These are phyloP conservation scores for Zaprionus lachaisei DNA, from an alignment of 1,140 invertebrate genomes.

Conservation along the genomic window DNA sequence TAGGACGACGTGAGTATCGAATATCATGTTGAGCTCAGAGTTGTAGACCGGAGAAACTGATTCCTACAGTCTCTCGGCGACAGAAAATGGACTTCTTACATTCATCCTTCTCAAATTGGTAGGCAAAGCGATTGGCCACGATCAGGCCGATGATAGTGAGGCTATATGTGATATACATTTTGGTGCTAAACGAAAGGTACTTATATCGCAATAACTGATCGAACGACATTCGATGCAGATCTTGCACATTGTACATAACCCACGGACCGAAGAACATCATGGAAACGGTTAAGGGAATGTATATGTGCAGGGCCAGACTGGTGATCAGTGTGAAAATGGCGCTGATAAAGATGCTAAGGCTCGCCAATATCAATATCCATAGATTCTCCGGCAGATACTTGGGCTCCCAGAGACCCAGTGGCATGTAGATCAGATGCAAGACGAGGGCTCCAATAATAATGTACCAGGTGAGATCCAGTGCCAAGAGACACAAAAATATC, in stretches of 20 bases:
- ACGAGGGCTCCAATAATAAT: conserved; percentile 20
- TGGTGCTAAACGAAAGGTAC: conserved; percentile 42
- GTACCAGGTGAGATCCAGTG: conserved; percentile 49
- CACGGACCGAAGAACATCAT: conserved; percentile 61
- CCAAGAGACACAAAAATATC: conserved; percentile 32
- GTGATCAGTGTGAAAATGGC: conserved; percentile 19
- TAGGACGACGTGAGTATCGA: neutral
- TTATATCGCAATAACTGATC: neutral
- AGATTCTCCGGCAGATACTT: conserved; percentile 32
- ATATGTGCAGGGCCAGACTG: conserved; percentile 43
- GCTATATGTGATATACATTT: conserved; percentile 52
- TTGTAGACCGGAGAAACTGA: neutral
- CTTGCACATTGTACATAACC: conserved; percentile 66
- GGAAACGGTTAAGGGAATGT: conserved; percentile 45
- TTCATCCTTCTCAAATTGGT: conserved; percentile 26
- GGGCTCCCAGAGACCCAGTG: conserved; percentile 53
- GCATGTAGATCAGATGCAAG: conserved; percentile 44
- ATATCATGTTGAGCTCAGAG: neutral
- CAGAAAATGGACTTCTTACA: conserved; percentile 33
- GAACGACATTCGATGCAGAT: conserved; percentile 23
- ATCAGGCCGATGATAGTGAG: conserved; percentile 44
- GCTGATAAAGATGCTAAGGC: conserved; percentile 37
- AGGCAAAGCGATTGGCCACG: conserved; percentile 12
- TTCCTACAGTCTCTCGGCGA: neutral
- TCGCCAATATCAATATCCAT: conserved; percentile 58